Evolutionary conservation across 2,888 invertebrate species (phyloP).

Genomic region (Hypomecis punctinalis): DNA sequence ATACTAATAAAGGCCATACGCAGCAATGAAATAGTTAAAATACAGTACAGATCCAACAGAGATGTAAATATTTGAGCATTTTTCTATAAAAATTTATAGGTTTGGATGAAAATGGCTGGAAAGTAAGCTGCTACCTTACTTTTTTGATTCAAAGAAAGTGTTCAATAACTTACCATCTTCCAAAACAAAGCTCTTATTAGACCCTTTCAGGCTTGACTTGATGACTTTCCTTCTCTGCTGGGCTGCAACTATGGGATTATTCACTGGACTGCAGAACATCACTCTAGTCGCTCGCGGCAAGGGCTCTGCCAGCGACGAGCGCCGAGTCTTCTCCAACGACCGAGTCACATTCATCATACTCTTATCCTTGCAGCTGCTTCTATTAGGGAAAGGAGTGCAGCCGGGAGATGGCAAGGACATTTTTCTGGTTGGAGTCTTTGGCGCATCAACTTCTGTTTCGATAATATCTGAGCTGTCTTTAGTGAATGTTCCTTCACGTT

Average conservation of each 20-base stretch:
- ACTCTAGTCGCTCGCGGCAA: conserved; percentile 63
- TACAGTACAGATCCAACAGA: too few species aligned
- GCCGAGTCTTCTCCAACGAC: conserved; percentile 67
- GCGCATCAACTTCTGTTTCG: background rate
- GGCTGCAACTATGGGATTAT: conserved; percentile 55
- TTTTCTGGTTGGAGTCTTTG: conserved; percentile 58
- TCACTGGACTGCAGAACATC: conserved; percentile 78
- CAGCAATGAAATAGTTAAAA: too few species aligned
- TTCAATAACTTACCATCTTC: conserved; percentile 66
- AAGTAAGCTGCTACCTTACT: too few species aligned
- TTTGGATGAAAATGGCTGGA: too few species aligned
- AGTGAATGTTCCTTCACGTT: conserved; percentile 76
- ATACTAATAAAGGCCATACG: too few species aligned
- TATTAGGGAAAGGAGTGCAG: conserved; percentile 67
- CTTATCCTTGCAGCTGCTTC: conserved; percentile 57
- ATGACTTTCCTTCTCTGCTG: conserved; percentile 71
- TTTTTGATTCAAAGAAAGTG: too few species aligned
- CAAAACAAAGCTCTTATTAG: conserved; percentile 78
- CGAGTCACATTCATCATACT: conserved; percentile 66
- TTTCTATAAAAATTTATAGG: too few species aligned
- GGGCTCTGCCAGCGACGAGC: conserved; percentile 50
- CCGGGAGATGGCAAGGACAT: conserved; percentile 67
- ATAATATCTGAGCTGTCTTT: conserved; percentile 61
- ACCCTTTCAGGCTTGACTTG: conserved; percentile 79
- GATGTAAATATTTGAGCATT: too few species aligned